Evolutionary conservation across 2,797 vertebrate species (phyloP), one percentile per base, ranked within the genome.

Genomic region (Chromis chromis): DNA sequence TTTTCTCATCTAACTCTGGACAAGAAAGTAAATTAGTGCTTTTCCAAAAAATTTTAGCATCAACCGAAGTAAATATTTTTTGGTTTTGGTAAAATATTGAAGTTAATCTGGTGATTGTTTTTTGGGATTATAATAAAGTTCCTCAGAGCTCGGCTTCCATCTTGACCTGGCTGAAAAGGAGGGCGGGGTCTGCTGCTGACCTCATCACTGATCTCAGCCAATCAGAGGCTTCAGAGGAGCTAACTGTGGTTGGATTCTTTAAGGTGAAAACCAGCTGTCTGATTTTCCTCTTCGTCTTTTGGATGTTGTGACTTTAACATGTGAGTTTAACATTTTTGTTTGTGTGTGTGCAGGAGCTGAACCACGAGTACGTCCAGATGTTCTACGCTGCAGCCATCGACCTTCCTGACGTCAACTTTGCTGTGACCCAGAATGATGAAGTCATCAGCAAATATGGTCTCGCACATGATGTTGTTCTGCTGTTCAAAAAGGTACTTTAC

Each of bases 161-260:
- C 78, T 70, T 96, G 44, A 96, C 95, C 1, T 98, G 97, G 97
- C 78, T 98, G 61, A 95, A 93, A 86, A 96, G 97, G 90, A 95
- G 96, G 89, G 93, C 88, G 5, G 96, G 96, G 27, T 93, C 91
- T 2, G 95, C 94, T 49, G 82, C 91, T 11, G 91, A 95, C 83
- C 79, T 95, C 77, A 91, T 97, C 74, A 89, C 91, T 46, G 91
- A 94, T 53, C 87, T 94, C 0, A 87, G 84, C 53, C 92, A 96
- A 79, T 89, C 91, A 74, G 90, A 94, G 55, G 83, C 69, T 25
- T 87, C 93, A 56, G 94, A 94, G 5, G 92, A 96, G 19, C 74
- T 97, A 75, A 92, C 90, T 48, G 95, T 98, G 71, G 78, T 97
- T 5, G 97, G 96, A 46, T 96, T 97, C 89, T 98, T 98, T 74